A percentile compares a stretch with the other conserved stretches of the same genome.
phyloP scores from a whole-genome alignment of 2,888 invertebrate species.

The Conus canariensis region DNA sequence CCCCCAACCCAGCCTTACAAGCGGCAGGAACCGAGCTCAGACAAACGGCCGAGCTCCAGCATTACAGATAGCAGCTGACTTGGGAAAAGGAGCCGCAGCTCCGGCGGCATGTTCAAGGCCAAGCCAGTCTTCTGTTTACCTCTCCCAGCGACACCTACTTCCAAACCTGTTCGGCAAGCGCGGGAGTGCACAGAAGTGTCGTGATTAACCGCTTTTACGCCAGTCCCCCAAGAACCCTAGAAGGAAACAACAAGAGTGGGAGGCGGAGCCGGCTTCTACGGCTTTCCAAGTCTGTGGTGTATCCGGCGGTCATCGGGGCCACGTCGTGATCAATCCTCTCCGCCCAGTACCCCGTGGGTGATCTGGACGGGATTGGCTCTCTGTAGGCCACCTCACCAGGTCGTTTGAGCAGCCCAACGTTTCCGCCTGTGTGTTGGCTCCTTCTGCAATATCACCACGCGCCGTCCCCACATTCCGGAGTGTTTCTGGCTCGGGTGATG shows the following conservation, averaged over 20 bases:
- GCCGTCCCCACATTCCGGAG: conserved; percentile 47
- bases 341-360: background rate
- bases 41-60: background rate
- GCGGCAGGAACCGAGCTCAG: background rate
- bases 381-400: conserved; percentile 12
- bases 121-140: background rate
- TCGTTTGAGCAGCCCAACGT: conserved; percentile 41
- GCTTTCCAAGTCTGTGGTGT: conserved; percentile 13
- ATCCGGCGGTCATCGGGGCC: conserved; percentile 19
- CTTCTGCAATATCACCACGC: conserved; percentile 48
- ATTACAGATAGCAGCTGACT: conserved; percentile 4
- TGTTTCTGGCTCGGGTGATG: background rate
- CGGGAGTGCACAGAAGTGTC: too few species aligned
- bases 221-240: background rate
- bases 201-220: too few species aligned
- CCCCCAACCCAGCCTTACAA: background rate
- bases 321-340: conserved; percentile 32
- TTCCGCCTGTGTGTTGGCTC: conserved; percentile 47
- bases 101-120: background rate
- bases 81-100: background rate
- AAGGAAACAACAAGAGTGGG: conserved; percentile 8
- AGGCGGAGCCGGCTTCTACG: background rate
- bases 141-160: too few species aligned
- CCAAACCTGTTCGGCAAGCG: too few species aligned
- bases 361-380: conserved; percentile 34